These are phyloP conservation scores for Corythornis vintsioides DNA, from an alignment of 2,113 vertebrate genomes.

Conservation along the genomic window DNA sequence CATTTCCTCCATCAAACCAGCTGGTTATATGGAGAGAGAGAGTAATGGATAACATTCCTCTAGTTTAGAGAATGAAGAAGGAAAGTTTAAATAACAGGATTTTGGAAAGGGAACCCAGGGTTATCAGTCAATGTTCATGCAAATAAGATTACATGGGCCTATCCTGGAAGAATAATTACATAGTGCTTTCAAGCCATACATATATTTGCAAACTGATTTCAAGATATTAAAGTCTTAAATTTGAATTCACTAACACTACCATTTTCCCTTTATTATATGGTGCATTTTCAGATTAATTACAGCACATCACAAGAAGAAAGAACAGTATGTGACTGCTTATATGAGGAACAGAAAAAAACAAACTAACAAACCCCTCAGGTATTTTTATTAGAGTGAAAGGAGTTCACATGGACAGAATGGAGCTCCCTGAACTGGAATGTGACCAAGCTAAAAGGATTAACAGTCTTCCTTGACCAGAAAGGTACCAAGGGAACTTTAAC, in stretches of 20 bases:
- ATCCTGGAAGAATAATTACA: neutral
- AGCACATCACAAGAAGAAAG: neutral
- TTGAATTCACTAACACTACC: neutral
- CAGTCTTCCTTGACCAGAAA: constrained; percentile 1
- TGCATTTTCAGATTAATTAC: neutral
- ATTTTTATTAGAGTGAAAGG: neutral
- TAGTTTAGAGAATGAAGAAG: neutral
- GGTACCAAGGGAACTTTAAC: constrained; percentile 39
- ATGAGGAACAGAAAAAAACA: neutral
- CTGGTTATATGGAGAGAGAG: neutral
- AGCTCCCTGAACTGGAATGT: constrained; percentile 17
- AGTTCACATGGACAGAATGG: neutral
- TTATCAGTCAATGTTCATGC: neutral
- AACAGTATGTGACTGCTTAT: neutral
- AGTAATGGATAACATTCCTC: neutral
- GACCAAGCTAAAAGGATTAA: constrained; percentile 57
- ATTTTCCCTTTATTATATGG: neutral
- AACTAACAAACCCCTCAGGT: neutral
- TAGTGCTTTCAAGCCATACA: neutral
- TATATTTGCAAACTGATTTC: neutral
- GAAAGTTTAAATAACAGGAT: neutral
- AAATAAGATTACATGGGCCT: neutral
- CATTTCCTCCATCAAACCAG: neutral
- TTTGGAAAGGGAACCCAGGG: neutral
- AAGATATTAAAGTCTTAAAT: neutral